phyloP scores from a whole-genome alignment of 2,797 vertebrate genomes.

The Atherinosoma microstoma region DNA sequence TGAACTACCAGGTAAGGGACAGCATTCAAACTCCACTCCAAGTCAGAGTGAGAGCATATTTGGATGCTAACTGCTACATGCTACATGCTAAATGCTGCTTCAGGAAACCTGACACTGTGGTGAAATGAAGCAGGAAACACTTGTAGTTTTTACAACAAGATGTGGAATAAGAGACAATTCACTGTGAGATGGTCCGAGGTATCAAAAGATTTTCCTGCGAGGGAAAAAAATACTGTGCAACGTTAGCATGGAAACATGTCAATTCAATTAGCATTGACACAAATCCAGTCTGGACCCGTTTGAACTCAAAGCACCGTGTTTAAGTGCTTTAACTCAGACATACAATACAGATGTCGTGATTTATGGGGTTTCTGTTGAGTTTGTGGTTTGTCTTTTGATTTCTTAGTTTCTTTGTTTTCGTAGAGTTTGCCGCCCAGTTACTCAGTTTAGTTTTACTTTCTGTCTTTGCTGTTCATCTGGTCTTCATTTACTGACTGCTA shows the following conservation, averaged over 20 bases:
- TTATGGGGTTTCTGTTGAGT: not conserved
- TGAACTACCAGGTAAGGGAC: not conserved
- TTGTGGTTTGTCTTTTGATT: not conserved
- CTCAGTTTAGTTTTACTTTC: not conserved
- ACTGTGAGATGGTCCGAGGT: no score
- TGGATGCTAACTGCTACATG: not conserved
- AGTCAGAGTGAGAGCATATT: not conserved
- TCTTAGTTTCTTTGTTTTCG: not conserved
- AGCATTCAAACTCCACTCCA: not conserved
- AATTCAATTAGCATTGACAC: no score
- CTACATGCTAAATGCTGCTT: not conserved
- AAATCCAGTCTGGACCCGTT: no score
- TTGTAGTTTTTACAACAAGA: no score
- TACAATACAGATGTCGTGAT: not conserved
- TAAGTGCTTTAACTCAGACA: not conserved
- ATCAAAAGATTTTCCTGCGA: no score
- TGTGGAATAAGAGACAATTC: no score
- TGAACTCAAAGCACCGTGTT: not conserved
- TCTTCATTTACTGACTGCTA: not conserved
- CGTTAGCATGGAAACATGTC: no score
- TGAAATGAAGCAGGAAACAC: no score
- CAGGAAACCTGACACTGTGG: no score
- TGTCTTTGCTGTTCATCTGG: not conserved
- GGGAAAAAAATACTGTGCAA: no score
- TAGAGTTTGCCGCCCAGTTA: not conserved